These are phyloP conservation scores for Ceratosolen fusciceps DNA, from an alignment of 1,140 invertebrate genomes.

Conservation along the genomic window DNA sequence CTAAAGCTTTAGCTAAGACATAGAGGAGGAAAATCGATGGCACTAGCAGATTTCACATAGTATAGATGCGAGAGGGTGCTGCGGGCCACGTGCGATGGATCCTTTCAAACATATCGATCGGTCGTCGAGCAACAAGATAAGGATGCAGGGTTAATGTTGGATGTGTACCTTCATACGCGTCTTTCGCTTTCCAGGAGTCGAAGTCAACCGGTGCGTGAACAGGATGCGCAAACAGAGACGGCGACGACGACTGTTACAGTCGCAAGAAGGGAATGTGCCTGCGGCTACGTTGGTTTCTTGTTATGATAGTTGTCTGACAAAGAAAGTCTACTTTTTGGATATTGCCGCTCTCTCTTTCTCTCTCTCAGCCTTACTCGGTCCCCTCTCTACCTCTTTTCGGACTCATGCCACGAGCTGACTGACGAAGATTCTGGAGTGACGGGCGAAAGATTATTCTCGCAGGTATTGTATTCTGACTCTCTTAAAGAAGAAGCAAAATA, in stretches of 20 bases:
- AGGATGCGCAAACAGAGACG: not conserved
- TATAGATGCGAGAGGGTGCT: not conserved
- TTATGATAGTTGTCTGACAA: conserved; percentile 45
- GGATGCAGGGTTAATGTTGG: not conserved
- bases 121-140: not conserved
- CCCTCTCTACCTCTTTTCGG: not conserved
- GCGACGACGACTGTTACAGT: not conserved
- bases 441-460: conserved; percentile 48
- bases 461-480: conserved; percentile 44
- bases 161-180: conserved; percentile 14
- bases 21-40: not conserved
- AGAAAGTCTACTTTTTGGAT: conserved; percentile 50
- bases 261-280: not conserved
- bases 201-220: conserved; percentile 36
- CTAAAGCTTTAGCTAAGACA: not conserved
- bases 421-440: conserved; percentile 44
- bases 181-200: conserved; percentile 1
- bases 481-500: not conserved
- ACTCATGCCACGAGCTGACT: not conserved
- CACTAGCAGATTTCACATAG: not conserved
- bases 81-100: not conserved
- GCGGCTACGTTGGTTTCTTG: not conserved
- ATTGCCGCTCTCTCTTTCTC: conserved; percentile 2
- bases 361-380: conserved; percentile 12
- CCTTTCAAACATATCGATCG: conserved; percentile 2